Evolutionary conservation across 2,888 invertebrate species (phyloP).

Genomic region (Phalera bucephala): DNA sequence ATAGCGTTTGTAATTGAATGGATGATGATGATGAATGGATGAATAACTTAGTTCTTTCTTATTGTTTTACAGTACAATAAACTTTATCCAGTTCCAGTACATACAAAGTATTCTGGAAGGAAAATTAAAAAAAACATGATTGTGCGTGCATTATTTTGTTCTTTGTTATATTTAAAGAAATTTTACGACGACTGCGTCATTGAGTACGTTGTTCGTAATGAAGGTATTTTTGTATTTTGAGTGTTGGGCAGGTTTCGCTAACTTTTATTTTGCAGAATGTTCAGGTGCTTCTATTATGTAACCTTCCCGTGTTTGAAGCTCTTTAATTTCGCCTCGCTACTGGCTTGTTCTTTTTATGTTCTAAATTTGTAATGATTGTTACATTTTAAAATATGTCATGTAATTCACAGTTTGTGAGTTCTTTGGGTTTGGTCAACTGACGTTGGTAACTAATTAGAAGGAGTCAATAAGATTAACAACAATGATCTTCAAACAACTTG

Average conservation of each 20-base stretch:
- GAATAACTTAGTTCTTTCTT: neutral
- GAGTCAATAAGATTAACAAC: no score
- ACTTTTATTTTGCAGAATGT: no score
- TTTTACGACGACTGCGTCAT: constrained; percentile 9
- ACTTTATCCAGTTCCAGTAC: neutral
- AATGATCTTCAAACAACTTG: no score
- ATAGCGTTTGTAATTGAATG: neutral
- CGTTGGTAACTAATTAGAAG: no score
- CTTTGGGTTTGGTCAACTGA: no score
- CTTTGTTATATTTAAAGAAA: constrained; percentile 7
- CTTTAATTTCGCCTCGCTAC: no score
- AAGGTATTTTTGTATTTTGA: constrained; percentile 15
- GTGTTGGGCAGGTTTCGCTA: constrained; percentile 1
- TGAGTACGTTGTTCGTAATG: constrained; percentile 9
- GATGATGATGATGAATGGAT: neutral
- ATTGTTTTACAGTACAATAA: constrained; percentile 2
- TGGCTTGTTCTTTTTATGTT: no score
- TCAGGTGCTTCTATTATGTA: no score
- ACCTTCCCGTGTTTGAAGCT: no score
- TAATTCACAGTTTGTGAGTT: no score
- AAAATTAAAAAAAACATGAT: constrained; percentile 1
- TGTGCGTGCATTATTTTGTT: constrained; percentile 3
- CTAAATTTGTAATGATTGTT: no score
- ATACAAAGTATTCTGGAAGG: constrained; percentile 4
- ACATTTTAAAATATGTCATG: no score